A percentile compares a stretch with the other conserved stretches of the same genome.
phyloP scores from a whole-genome alignment of 2,113 vertebrate genomes.

The Gulo gulo region DNA sequence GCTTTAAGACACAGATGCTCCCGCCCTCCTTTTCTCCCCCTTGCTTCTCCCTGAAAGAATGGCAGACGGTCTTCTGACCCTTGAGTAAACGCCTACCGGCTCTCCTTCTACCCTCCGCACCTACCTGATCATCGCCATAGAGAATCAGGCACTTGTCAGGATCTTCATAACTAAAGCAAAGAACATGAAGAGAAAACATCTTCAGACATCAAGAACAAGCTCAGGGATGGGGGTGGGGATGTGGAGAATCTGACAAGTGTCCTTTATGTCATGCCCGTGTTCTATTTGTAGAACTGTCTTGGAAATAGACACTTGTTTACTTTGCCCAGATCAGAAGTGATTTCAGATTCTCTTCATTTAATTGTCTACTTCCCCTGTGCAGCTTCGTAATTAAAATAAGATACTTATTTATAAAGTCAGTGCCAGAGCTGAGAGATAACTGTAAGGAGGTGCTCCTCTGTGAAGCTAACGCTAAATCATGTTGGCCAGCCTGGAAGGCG shows the following conservation, averaged over 20 bases:
- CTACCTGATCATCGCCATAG: slow-evolving; percentile 85
- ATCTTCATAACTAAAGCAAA: slow-evolving; percentile 78
- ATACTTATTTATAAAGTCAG: not conserved
- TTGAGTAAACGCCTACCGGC: not conserved
- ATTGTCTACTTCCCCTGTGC: not conserved
- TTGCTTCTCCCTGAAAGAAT: not conserved
- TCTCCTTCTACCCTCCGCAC: not conserved
- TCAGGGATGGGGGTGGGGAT: not conserved
- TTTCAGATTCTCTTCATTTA: slow-evolving; percentile 46
- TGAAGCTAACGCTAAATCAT: not conserved
- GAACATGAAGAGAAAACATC: not conserved
- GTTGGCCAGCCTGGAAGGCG: not conserved
- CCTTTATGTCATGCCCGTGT: not conserved
- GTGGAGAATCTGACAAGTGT: not conserved
- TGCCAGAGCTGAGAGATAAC: not conserved
- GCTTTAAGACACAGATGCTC: not conserved
- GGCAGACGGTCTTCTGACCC: not conserved
- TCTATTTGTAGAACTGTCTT: not conserved
- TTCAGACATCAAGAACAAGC: not conserved
- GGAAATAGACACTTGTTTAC: slow-evolving; percentile 21
- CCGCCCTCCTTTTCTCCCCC: not conserved
- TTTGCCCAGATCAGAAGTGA: not conserved
- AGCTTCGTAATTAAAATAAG: slow-evolving; percentile 43
- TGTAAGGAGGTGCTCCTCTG: not conserved
- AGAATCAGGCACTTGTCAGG: slow-evolving; percentile 86